Percentiles rank a stretch among this genome's conserved stretches.
These are phyloP conservation scores for Rhaphigaster nebulosa DNA, from an alignment of 2,888 invertebrate species.

Conservation along the genomic window DNA sequence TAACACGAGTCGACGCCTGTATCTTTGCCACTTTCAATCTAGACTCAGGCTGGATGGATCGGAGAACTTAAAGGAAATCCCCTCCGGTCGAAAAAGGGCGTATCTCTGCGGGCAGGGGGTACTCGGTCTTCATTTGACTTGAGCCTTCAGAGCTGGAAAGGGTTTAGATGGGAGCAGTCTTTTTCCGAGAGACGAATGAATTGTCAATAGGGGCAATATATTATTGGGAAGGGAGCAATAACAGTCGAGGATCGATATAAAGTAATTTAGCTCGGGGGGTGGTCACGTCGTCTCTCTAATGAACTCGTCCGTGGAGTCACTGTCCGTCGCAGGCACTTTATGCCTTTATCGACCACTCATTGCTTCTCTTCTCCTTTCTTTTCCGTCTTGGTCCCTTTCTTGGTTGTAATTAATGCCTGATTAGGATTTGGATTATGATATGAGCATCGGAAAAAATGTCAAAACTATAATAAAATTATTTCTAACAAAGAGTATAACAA, in stretches of 20 bases:
- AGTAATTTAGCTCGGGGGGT: slow-evolving; percentile 51
- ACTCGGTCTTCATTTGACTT: slow-evolving; percentile 57
- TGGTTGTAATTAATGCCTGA: neutral
- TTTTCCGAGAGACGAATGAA: slow-evolving; percentile 52
- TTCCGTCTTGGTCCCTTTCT: neutral
- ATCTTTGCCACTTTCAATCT: slow-evolving; percentile 32
- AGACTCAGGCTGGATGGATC: neutral
- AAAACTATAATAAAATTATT: neutral
- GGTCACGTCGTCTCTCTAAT: slow-evolving; percentile 27
- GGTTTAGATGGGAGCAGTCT: slow-evolving; percentile 45
- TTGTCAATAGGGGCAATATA: slow-evolving; percentile 45
- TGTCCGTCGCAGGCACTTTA: neutral
- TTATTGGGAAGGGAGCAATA: slow-evolving; percentile 42
- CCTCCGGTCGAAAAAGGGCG: slow-evolving; percentile 32
- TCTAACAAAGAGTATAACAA: neutral
- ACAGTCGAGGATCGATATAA: slow-evolving; percentile 49
- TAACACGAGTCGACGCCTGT: neutral
- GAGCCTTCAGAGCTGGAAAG: slow-evolving; percentile 48
- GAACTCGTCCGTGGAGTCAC: slow-evolving; percentile 21
- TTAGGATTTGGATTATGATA: too few relatives aligned
- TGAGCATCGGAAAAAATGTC: neutral
- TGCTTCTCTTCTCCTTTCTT: neutral
- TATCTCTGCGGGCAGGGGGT: neutral
- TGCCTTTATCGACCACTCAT: neutral
- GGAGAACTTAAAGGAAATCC: slow-evolving; percentile 4